phyloP scores from a whole-genome alignment of 2,888 invertebrate species.

The Acleris laterana region DNA sequence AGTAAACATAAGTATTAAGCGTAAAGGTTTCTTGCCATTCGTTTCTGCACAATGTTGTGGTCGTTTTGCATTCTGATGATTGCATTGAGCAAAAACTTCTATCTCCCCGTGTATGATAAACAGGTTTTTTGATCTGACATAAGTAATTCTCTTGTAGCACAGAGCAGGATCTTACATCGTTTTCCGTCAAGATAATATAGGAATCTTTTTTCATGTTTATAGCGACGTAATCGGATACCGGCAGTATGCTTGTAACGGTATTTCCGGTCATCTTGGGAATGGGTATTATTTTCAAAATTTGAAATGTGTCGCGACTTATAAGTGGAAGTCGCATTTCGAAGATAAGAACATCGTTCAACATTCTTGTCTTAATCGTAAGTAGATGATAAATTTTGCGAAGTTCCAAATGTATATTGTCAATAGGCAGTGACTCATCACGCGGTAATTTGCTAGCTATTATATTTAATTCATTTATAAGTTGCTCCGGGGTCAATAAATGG shows the following conservation, averaged over 20 bases:
- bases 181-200: background rate
- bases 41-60: conserved; percentile 1
- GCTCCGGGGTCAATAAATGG: conserved; percentile 26
- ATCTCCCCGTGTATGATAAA: background rate
- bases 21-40: conserved; percentile 10
- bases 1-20: conserved; percentile 30
- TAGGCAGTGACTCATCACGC: conserved; percentile 26
- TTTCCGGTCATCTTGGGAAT: no score
- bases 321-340: conserved; percentile 13
- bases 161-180: background rate
- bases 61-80: background rate
- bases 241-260: no score
- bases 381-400: conserved; percentile 4
- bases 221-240: no score
- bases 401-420: conserved; percentile 14
- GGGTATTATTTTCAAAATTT: background rate
- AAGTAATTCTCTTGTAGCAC: background rate
- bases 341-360: conserved; percentile 4
- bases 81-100: background rate
- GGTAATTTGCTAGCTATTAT: conserved; percentile 17
- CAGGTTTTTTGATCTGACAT: background rate
- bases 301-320: conserved; percentile 2
- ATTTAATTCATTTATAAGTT: conserved; percentile 26
- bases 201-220: background rate
- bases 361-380: conserved; percentile 9